Base-by-base conservation (phyloP, 2,797 vertebrate species). In the Astyanax mexicanus region DNA sequence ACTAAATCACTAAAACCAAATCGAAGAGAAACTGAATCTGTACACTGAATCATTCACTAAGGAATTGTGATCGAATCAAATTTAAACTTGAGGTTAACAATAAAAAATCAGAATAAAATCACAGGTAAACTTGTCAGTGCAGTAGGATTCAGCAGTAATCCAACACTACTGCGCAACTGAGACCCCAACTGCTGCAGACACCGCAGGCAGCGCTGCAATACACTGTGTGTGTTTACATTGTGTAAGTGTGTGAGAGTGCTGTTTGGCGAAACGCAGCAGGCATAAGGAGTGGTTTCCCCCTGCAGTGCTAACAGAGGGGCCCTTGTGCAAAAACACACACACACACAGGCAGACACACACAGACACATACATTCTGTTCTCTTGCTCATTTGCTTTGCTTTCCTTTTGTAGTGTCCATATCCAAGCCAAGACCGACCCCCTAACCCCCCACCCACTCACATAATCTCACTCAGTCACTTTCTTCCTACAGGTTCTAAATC, bases 261-360 rank as follows among this genome's bases (percentile, higher is more conserved):
- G 23, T 74, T 55, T 32, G 69, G 69, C 7, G 80, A 84, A 81
- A 91, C 86, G 87, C 88, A 72, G 25, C 79, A 84, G 85, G 90
- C 92, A 92, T 92, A 91, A 83, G 84, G 88, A 92, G 74, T 64
- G 70, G 64, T 74, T 69, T 71, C 72, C 85, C 83, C 79, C 52
- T n/a, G 37, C 35, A 64, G 32, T 55, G 58, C 78, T 83, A 79
- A 92, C 89, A 92, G 87, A 89, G 88, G 82, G 75, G 79, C 82
- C 91, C 90, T 90, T 92, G 90, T 93, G 62, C 25, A 27, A 55
- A 80, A n/a, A 45, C 61, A 49, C 58, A 69, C 74, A 54, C 52
- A 70, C 66, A 78, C 17, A 35, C 82, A 77, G n/a, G n/a, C n/a
- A n/a, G n/a, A n/a, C 74, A 62, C 55, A 80, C 81, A 78, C 25